Evolutionary conservation across 2,797 vertebrate genomes (phyloP), one percentile per base, ranked within the genome.

Genomic region (Morus bassanus): DNA sequence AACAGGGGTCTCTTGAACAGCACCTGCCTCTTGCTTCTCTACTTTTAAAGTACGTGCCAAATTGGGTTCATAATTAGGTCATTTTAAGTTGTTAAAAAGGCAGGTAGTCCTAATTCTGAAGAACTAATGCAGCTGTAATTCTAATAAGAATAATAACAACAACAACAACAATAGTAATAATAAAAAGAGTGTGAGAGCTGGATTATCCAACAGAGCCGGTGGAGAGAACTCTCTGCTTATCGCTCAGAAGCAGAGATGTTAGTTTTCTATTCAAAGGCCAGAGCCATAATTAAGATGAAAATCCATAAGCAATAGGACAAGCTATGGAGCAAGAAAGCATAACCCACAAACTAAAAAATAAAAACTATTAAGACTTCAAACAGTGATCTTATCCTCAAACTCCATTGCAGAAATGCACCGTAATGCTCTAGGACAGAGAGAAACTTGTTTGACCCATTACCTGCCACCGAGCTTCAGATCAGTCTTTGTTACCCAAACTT

Each of bases 1-100:
- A 82, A 74, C 19, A 8, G 0, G 0, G 2, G 17, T 46, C 18
- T 74, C 37, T 65, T 31, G 24, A 83, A 77, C 0, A 80, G 18
- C 8, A 19, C 45, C 19, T 80, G 31, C 31, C 33, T 86, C 70
- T 46, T 30, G 3, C 4, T 60, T 74, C 23, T 65, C 51, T 59
- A 30, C 15, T 91, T 45, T 51, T 33, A 61, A 78, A 56, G 30
- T 35, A 18, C 28, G 60, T 46, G 41, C 13, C 48, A 45, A 75
- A 22, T 2, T 30, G 37, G 4, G 7, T 46, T 69, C 46, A 59
- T 14, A 54, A 25, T 15, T 46, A 33, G 25, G 17, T 68, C 39
- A 60, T 45, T 74, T 76, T 39, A 63, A 74, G 13, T 10, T 85
- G 10, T 75, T 45, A 60, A 12, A 93, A 77, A 90, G 45, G n/a